Percentiles rank a stretch among this genome's conserved stretches.
Evolutionary conservation across 2,113 vertebrate species (phyloP).

Genomic region (Notarius lentiginosus): DNA sequence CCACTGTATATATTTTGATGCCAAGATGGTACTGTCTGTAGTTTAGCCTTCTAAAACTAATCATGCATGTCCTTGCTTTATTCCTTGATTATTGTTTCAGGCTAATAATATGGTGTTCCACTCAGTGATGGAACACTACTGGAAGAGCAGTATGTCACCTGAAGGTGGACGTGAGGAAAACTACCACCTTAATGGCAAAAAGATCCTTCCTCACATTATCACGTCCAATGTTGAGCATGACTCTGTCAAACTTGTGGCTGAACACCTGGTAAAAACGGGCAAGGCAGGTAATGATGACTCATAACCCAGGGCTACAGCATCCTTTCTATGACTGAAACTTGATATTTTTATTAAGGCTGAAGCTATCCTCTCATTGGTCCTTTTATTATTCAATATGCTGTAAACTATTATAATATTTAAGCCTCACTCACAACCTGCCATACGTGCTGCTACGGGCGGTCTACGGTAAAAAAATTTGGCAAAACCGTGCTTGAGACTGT

Average conservation of each 20-base stretch:
- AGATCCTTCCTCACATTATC: slow-evolving; percentile 78
- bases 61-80: background rate
- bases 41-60: background rate
- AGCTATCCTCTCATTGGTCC: background rate
- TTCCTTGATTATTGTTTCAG: slow-evolving; percentile 63
- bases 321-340: background rate
- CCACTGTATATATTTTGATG: background rate
- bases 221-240: slow-evolving; percentile 88
- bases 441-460: too few relatives aligned
- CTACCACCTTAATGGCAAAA: slow-evolving; percentile 23
- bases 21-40: background rate
- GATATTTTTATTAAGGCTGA: background rate
- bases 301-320: background rate
- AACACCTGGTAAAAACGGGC: slow-evolving; percentile 72
- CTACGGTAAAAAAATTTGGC: too few relatives aligned
- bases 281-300: slow-evolving; percentile 72
- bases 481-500: too few relatives aligned
- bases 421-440: too few relatives aligned
- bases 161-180: background rate
- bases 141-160: slow-evolving; percentile 38
- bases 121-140: slow-evolving; percentile 77
- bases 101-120: slow-evolving; percentile 92
- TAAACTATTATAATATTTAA: background rate
- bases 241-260: slow-evolving; percentile 79
- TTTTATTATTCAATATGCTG: background rate